phyloP scores from a whole-genome alignment of 2,888 invertebrate species.

The Hydriomena furcata region DNA sequence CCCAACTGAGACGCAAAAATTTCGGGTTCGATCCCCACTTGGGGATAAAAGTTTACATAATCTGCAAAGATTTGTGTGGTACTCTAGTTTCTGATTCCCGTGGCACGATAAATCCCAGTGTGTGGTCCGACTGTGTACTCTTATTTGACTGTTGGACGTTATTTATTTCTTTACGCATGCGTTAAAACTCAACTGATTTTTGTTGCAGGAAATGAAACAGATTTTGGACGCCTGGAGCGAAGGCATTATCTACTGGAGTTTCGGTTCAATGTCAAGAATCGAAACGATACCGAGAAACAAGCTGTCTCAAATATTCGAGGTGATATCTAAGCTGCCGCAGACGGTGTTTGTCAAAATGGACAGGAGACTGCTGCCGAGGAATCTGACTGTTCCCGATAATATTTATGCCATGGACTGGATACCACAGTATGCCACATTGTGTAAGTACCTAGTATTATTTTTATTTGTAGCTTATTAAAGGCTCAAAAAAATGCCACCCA shows the following conservation, averaged over 20 bases:
- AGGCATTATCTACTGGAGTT: slow-evolving; percentile 83
- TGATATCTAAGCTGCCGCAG: slow-evolving; percentile 77
- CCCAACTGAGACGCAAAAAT: too few species aligned
- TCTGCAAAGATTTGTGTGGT: too few species aligned
- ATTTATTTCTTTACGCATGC: too few species aligned
- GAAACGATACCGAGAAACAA: slow-evolving; percentile 78
- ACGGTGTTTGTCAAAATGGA: slow-evolving; percentile 82
- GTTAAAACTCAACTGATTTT: too few species aligned
- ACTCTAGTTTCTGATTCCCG: too few species aligned
- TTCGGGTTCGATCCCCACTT: too few species aligned
- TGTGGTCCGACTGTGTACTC: too few species aligned
- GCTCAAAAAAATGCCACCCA: too few species aligned
- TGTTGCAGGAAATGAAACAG: slow-evolving; percentile 64
- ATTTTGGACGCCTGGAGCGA: slow-evolving; percentile 71
- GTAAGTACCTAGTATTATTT: slow-evolving; percentile 61
- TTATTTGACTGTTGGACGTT: too few species aligned
- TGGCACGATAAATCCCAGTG: too few species aligned
- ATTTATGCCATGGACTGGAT: slow-evolving; percentile 80
- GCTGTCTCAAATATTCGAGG: slow-evolving; percentile 73
- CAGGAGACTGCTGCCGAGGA: slow-evolving; percentile 66
- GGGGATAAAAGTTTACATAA: too few species aligned
- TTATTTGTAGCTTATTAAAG: too few species aligned
- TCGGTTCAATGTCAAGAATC: slow-evolving; percentile 83
- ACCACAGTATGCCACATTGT: slow-evolving; percentile 80
- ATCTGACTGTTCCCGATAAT: slow-evolving; percentile 75